These are phyloP conservation scores for Bombus pyrosoma DNA, from an alignment of 1,140 invertebrate genomes.

Conservation along the genomic window DNA sequence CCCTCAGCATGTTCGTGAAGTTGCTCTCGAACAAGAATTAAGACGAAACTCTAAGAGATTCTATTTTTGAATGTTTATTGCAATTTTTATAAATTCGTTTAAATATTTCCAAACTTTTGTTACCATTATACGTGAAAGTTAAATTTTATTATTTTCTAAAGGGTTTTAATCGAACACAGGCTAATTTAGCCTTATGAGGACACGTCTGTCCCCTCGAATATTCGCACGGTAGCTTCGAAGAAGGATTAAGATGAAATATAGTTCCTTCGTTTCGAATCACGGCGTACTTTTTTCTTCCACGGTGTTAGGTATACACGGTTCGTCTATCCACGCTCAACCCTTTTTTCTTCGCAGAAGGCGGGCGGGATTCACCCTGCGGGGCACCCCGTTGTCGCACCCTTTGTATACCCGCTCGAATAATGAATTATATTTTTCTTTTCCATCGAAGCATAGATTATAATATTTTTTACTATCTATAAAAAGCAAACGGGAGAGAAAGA, in stretches of 20 bases:
- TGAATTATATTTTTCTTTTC: slow-evolving; percentile 82
- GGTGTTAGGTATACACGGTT: slow-evolving; percentile 32
- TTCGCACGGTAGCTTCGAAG: not conserved
- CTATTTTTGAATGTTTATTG: too few relatives aligned
- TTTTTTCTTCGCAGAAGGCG: slow-evolving; percentile 72
- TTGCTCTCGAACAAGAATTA: not conserved
- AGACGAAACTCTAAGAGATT: not conserved
- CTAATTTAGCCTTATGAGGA: not conserved
- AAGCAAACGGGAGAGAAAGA: slow-evolving; percentile 67
- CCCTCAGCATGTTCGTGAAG: too few relatives aligned
- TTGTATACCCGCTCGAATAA: slow-evolving; percentile 78
- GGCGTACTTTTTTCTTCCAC: slow-evolving; percentile 26
- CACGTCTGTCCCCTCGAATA: not conserved
- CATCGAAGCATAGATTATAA: slow-evolving; percentile 82
- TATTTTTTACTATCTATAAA: slow-evolving; percentile 81
- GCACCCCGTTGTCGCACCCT: slow-evolving; percentile 76
- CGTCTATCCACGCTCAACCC: slow-evolving; percentile 67
- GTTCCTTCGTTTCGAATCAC: not conserved
- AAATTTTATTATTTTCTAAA: not conserved
- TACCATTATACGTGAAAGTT: too few relatives aligned
- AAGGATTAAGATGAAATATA: slow-evolving; percentile 49
- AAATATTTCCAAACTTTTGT: too few relatives aligned
- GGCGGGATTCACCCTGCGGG: slow-evolving; percentile 74
- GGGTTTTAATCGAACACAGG: not conserved
- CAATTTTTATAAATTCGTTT: too few relatives aligned